Evolutionary conservation across 1,140 invertebrate genomes (phyloP).

Genomic region (Tetragnatha versicolor): DNA sequence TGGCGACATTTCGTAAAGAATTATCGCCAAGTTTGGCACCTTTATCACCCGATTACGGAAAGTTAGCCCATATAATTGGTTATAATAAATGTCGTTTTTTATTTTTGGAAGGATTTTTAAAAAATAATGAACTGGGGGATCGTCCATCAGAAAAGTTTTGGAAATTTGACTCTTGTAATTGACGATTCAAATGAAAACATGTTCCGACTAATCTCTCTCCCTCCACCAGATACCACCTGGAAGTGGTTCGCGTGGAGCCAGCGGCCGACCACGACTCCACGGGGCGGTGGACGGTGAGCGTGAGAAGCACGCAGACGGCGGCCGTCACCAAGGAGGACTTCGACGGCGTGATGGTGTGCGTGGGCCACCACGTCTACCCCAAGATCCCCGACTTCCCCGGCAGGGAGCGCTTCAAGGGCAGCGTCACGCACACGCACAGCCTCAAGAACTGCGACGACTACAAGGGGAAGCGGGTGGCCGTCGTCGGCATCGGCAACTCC

Average conservation of each 20-base stretch:
- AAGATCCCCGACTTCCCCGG: slow-evolving; percentile 44
- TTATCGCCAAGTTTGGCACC: too few relatives aligned
- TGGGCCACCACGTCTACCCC: slow-evolving; percentile 60
- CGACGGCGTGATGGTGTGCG: slow-evolving; percentile 60
- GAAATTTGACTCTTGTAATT: too few relatives aligned
- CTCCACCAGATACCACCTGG: slow-evolving; percentile 33
- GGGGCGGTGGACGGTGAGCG: slow-evolving; percentile 62
- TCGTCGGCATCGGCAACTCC: slow-evolving; percentile 63
- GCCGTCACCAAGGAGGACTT: slow-evolving; percentile 57
- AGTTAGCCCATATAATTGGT: too few relatives aligned
- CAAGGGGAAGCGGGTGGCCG: slow-evolving; percentile 61
- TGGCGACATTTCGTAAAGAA: too few relatives aligned
- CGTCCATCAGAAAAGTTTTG: too few relatives aligned
- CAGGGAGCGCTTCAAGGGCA: slow-evolving; percentile 65
- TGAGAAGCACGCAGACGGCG: slow-evolving; percentile 47
- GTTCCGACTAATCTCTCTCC: too few relatives aligned
- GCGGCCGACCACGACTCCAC: slow-evolving; percentile 61
- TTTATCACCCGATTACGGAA: too few relatives aligned
- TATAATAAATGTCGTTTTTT: too few relatives aligned
- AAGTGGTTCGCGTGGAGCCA: slow-evolving; percentile 57
- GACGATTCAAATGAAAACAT: too few relatives aligned
- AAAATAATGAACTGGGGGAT: too few relatives aligned
- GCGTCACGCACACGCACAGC: slow-evolving; percentile 64
- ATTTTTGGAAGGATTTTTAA: too few relatives aligned
- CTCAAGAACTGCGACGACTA: slow-evolving; percentile 60